Conservation (phyloP, 2,888 invertebrate genomes). For the Serripes groenlandicus region DNA sequence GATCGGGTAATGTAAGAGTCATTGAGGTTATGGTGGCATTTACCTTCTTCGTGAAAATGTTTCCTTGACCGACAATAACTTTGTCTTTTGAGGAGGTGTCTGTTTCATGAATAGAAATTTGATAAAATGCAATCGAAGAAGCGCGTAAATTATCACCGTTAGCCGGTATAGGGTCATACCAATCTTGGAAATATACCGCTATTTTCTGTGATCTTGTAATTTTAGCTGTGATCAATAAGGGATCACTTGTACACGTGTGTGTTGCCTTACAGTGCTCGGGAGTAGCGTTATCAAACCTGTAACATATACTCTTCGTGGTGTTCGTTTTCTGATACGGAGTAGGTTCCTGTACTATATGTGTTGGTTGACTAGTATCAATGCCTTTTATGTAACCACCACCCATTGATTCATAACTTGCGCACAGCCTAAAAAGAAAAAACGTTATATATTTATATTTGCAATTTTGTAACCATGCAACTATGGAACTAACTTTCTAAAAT, state of each 20-base stretch:
- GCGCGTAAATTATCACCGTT: constrained; percentile 40
- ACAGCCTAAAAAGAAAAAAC: constrained; percentile 49
- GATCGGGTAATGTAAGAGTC: constrained; percentile 18
- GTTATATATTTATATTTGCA: no score
- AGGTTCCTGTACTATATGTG: not conserved
- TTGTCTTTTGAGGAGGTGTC: not conserved
- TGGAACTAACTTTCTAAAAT: no score
- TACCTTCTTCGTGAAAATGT: not conserved
- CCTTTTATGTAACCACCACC: constrained; percentile 57
- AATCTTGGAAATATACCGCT: constrained; percentile 52
- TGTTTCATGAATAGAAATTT: constrained; percentile 36
- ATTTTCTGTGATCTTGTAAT: constrained; percentile 40
- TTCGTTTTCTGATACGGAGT: constrained; percentile 25
- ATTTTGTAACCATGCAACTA: no score
- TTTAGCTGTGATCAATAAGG: constrained; percentile 35
- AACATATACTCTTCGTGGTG: constrained; percentile 35
- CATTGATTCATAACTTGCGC: constrained; percentile 35
- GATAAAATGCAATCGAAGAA: constrained; percentile 58
- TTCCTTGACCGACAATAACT: constrained; percentile 2
- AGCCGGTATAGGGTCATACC: constrained; percentile 63
- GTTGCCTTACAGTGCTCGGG: constrained; percentile 57
- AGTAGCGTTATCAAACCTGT: constrained; percentile 40
- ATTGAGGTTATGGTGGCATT: not conserved
- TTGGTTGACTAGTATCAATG: not conserved
- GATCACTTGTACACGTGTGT: constrained; percentile 39